These are phyloP conservation scores for Alouatta caraya DNA, from an alignment of 2,797 vertebrate genomes.

Conservation along the genomic window DNA sequence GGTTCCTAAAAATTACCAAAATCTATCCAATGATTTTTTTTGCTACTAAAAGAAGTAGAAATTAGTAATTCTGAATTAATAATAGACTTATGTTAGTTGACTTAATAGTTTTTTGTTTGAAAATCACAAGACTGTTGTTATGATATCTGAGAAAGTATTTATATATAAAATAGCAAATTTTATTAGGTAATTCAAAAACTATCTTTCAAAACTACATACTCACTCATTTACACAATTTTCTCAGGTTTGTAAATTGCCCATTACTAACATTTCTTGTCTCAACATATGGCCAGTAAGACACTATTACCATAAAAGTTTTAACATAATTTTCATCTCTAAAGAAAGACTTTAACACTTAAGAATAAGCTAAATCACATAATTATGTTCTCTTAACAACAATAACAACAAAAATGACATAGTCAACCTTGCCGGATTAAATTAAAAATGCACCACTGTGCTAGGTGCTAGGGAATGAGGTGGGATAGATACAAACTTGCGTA, in stretches of 20 bases:
- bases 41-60: neutral
- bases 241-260: conserved; percentile 39
- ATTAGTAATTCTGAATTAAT: neutral
- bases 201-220: neutral
- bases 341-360: neutral
- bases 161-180: neutral
- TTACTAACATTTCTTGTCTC: neutral
- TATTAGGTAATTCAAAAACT: conserved; percentile 38
- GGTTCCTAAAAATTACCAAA: neutral
- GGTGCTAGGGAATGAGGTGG: neutral
- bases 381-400: neutral
- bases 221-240: conserved; percentile 39
- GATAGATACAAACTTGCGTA: neutral
- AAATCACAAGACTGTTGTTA: neutral
- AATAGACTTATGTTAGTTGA: neutral
- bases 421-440: neutral
- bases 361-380: neutral
- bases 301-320: neutral
- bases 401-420: neutral
- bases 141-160: conserved; percentile 31
- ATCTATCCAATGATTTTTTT: neutral
- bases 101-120: neutral
- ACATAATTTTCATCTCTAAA: conserved; percentile 8
- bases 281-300: neutral
- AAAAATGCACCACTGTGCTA: neutral